These are phyloP conservation scores for Cyphomyrus plagiostoma DNA, from an alignment of 2,113 vertebrate species.

Conservation along the genomic window DNA sequence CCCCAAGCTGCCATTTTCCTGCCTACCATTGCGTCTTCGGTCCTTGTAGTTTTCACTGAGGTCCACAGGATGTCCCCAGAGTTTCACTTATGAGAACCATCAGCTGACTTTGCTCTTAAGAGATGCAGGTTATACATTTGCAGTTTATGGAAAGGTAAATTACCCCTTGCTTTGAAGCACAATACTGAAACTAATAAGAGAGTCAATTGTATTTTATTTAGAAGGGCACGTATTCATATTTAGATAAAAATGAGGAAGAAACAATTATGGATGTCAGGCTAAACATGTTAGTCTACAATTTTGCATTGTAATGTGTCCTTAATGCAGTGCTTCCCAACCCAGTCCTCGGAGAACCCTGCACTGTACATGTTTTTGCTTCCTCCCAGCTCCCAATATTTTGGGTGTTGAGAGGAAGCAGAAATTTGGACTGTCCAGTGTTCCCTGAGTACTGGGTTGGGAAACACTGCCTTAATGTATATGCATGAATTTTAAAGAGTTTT, in stretches of 20 bases:
- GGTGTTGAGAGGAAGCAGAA: too few relatives aligned
- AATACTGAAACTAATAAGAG: background rate
- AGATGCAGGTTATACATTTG: background rate
- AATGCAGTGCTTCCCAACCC: too few relatives aligned
- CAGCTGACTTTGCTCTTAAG: background rate
- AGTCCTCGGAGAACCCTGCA: too few relatives aligned
- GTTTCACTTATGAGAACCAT: background rate
- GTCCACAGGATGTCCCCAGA: conserved; percentile 10
- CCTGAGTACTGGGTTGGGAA: too few relatives aligned
- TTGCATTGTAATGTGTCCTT: background rate
- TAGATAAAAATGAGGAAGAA: background rate
- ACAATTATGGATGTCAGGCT: background rate
- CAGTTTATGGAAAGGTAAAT: background rate
- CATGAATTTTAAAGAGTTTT: background rate
- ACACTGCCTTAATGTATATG: background rate
- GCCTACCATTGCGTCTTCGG: background rate
- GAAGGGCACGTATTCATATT: background rate
- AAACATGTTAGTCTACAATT: background rate
- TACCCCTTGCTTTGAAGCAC: background rate
- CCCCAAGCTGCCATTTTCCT: background rate
- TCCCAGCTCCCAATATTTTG: too few relatives aligned
- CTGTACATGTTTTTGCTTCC: too few relatives aligned
- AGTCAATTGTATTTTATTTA: background rate
- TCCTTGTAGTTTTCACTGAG: background rate
- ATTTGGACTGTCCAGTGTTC: too few relatives aligned